Evolutionary conservation across 2,888 invertebrate species (phyloP).

Genomic region (Sinopyrophorus schimmeli): DNA sequence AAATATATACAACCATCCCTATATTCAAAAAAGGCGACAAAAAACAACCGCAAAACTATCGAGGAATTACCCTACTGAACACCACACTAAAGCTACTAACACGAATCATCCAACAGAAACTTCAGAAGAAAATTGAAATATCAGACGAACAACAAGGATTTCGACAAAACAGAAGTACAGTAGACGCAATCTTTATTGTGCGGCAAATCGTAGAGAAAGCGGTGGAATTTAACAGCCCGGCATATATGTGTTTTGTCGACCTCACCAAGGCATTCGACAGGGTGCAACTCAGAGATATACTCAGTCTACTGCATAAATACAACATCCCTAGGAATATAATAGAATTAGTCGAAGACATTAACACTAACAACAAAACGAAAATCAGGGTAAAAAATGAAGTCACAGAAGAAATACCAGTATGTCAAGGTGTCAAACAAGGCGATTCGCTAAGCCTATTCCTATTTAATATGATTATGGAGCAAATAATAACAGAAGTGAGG

Average conservation of each 20-base stretch:
- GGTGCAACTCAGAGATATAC: neutral
- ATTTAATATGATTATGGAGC: neutral
- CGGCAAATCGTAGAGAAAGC: neutral
- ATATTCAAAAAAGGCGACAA: constrained; percentile 3
- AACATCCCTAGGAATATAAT: neutral
- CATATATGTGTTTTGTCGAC: neutral
- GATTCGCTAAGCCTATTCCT: neutral
- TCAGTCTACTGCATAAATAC: neutral
- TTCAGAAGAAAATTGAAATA: neutral
- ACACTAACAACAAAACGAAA: constrained; percentile 1
- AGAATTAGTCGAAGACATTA: neutral
- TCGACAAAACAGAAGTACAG: neutral
- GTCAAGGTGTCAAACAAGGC: neutral
- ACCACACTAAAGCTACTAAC: neutral
- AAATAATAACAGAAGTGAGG: neutral
- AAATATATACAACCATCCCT: neutral
- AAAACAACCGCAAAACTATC: neutral
- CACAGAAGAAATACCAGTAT: neutral
- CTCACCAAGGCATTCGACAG: neutral
- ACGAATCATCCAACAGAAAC: neutral
- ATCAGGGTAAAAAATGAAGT: neutral
- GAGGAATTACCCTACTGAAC: neutral
- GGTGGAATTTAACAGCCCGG: neutral
- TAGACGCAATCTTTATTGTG: neutral
- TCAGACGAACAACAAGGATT: constrained; percentile 1